phyloP scores from a whole-genome alignment of 2,113 vertebrate species.

The Mus musculus region GRCm39 chr12:72204001-72204500 shows the following conservation, averaged over 20 bases:
- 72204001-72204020: conserved; percentile 33
- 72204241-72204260: conserved; percentile 59
- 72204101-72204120: not conserved
- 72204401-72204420: not conserved
- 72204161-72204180: not conserved
- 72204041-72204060: not conserved
- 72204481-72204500: conserved; percentile 22
- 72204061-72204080: not conserved
- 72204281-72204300: not conserved
- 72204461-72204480: not conserved
- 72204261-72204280: conserved; percentile 64
- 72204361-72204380: not conserved
- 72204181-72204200: conserved; percentile 73
- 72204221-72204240: conserved; percentile 57
- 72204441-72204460: not conserved
- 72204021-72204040: conserved; percentile 3
- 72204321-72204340: conserved; percentile 71
- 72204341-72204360: conserved; percentile 35
- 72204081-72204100: not conserved
- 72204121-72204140: conserved; percentile 37
- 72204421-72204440: not conserved
- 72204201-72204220: conserved; percentile 60
- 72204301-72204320: conserved; percentile 47
- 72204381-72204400: conserved; percentile 19
- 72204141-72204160: too few species aligned